Base-by-base conservation (phyloP, 1,140 invertebrate species). In the Aphidius ervi region DNA sequence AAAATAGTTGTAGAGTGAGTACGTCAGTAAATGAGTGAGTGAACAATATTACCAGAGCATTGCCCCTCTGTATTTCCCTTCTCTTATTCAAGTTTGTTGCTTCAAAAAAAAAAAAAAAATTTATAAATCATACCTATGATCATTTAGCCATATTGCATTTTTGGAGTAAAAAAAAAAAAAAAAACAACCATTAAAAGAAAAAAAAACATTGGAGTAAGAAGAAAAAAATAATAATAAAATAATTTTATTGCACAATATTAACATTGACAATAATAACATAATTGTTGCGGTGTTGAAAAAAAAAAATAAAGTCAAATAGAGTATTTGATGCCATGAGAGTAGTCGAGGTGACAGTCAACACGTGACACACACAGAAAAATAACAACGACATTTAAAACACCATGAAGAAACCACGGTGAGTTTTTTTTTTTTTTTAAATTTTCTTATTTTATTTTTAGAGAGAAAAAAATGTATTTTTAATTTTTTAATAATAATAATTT, bases 361-460 rank as follows among this genome's bases (percentile, higher is more conserved):
- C 70, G 72, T 74, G 74, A 75, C 74, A 74, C 72, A 74, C 67
- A 70, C 63, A 59, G 16, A 16, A 16, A 16, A 16, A 16, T 16
- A 16, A 16, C 66, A 53, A 62, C 62, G 23, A 31, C 23, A 31
- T 52, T 49, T 56, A 20, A 64, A 31, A 50, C 53, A 56, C 59
- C 70, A 75, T 75, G 73, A 75, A 70, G 71, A 75, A 70, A 66
- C 73, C 73, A 64, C 73, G 73, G 73, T 75, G 64, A 75, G 73
- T 69, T 50, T 52, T 43, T 7, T 43, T n/a, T n/a, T n/a, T n/a
- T n/a, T n/a, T n/a, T n/a, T n/a, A 16, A 10, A 23, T 49, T 59
- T 6, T 53, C 46, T 54, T 45, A 39, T 52, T 59, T 43, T 54
- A 54, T 9, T 54, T 54, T 48, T 48, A 48, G 7, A 9, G 49